phyloP scores from a whole-genome alignment of 2,113 vertebrate species.

The Sebastes schlegelii region DNA sequence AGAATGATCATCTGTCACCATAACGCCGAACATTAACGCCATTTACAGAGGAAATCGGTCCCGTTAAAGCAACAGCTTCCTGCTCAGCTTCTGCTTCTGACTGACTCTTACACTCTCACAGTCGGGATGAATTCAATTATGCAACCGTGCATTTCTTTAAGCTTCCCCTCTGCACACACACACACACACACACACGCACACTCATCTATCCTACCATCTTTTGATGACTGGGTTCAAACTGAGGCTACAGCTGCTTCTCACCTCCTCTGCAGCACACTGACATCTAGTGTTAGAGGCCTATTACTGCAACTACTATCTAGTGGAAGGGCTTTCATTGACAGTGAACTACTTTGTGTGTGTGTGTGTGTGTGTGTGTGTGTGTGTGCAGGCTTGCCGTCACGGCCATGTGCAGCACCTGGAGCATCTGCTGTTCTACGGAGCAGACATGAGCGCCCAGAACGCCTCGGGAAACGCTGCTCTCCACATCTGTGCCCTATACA shows the following conservation, averaged over 20 bases:
- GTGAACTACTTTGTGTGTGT: constrained; percentile 37
- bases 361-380: constrained; percentile 50
- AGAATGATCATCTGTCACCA: background rate
- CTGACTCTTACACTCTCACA: background rate
- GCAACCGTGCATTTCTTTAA: background rate
- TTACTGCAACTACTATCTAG: constrained; percentile 15
- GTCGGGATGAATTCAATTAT: background rate
- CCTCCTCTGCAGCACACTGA: constrained; percentile 65
- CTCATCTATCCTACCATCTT: background rate
- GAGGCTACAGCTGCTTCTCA: constrained; percentile 35
- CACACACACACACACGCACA: background rate
- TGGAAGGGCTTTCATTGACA: background rate
- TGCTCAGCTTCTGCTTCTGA: background rate
- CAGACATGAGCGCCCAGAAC: constrained; percentile 89
- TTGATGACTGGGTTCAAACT: constrained; percentile 52
- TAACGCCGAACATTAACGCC: background rate
- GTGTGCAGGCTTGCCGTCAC: constrained; percentile 86
- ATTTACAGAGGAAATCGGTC: background rate
- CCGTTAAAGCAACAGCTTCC: background rate
- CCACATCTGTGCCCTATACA: constrained; percentile 92
- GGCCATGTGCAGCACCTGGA: constrained; percentile 89
- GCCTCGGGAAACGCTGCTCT: constrained; percentile 90
- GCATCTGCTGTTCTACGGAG: constrained; percentile 91
- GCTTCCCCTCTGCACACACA: background rate
- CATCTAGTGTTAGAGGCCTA: constrained; percentile 51